Conservation (phyloP, 2,113 vertebrate species). For the Myiopsitta monachus region DNA sequence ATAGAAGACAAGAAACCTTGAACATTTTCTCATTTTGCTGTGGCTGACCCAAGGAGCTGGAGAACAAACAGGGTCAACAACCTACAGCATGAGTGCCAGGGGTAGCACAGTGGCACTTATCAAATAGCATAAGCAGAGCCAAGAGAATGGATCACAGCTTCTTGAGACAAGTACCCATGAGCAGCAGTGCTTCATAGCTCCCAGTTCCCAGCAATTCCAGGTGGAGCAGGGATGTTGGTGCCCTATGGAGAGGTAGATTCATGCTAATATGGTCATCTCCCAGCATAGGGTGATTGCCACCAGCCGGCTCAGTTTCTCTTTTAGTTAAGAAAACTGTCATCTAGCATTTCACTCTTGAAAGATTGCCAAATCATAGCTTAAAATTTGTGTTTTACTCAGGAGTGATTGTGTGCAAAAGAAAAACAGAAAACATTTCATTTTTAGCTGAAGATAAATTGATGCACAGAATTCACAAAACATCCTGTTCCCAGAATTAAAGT, state of each 20-base stretch:
- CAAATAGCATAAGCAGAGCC: not conserved
- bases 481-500: not conserved
- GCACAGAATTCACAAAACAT: conserved; percentile 13
- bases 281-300: not conserved
- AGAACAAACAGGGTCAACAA: not conserved
- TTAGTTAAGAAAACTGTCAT: not conserved
- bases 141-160: not conserved
- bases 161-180: not conserved
- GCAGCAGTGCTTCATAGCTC: not conserved
- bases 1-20: not conserved
- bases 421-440: conserved; percentile 33
- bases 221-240: not conserved
- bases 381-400: not conserved
- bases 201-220: not conserved
- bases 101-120: not conserved
- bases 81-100: not conserved
- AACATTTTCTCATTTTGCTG: not conserved
- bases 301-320: not conserved
- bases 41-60: not conserved
- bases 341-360: not conserved
- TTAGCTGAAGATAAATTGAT: not conserved
- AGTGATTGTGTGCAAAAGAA: not conserved
- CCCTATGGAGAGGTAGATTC: not conserved
- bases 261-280: not conserved
- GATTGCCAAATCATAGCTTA: not conserved